Conservation (phyloP, 64 coral and sea anemone genomes). For the Montipora capricornis region DNA sequence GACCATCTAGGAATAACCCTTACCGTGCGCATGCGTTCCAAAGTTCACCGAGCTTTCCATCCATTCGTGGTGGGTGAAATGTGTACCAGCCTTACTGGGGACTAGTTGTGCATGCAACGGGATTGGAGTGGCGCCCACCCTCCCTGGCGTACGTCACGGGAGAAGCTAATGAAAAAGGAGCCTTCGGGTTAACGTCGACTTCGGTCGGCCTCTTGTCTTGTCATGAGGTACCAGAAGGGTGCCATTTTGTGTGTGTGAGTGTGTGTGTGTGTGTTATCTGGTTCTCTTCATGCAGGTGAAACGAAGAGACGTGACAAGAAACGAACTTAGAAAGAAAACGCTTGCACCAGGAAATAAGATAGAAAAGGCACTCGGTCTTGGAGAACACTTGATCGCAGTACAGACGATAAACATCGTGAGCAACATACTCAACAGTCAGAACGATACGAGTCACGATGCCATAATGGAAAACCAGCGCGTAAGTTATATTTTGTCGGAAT, state of each 20-base stretch:
- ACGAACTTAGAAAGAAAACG: not conserved
- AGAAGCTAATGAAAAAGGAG: too few species aligned
- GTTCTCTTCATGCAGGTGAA: constrained; percentile 6
- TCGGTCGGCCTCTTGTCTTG: too few species aligned
- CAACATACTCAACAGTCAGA: constrained; percentile 14
- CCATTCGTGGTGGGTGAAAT: too few species aligned
- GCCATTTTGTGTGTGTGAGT: not conserved
- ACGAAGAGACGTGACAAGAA: not conserved
- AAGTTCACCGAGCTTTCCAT: too few species aligned
- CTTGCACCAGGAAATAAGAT: not conserved
- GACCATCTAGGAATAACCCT: too few species aligned
- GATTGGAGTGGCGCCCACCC: too few species aligned
- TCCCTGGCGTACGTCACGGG: too few species aligned
- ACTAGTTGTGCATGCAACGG: too few species aligned
- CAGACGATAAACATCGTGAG: not conserved
- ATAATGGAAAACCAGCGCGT: not conserved
- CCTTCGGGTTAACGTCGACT: too few species aligned
- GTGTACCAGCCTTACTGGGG: too few species aligned
- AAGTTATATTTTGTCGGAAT: not conserved
- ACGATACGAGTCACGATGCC: not conserved
- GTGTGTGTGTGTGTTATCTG: not conserved
- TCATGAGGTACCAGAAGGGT: too few species aligned
- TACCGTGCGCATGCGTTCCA: too few species aligned
- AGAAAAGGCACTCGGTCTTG: constrained; percentile 14
- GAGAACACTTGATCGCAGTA: not conserved